Evolutionary conservation across 1,140 invertebrate genomes (phyloP).

Genomic region (Ridgeia piscesae): DNA sequence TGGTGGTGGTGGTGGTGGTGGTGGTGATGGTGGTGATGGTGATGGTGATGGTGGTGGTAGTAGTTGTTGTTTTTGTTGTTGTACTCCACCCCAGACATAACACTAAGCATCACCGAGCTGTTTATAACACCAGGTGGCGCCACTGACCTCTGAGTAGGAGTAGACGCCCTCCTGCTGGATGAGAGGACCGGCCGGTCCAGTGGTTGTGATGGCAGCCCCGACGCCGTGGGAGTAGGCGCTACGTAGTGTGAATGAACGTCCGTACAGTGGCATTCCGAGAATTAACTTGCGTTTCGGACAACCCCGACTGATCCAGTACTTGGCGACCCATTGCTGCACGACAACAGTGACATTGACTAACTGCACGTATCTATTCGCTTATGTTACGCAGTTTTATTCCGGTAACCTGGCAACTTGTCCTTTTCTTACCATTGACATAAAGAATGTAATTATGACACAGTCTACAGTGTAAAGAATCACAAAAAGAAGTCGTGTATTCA

Average conservation of each 20-base stretch:
- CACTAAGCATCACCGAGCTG: constrained; percentile 14
- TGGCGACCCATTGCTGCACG: constrained; percentile 44
- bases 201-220: constrained; percentile 73
- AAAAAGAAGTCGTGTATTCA: too few species aligned
- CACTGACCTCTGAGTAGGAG: constrained; percentile 80
- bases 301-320: constrained; percentile 74
- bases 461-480: too few species aligned
- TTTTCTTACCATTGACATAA: not conserved
- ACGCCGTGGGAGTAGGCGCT: constrained; percentile 78
- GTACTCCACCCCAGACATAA: too few species aligned
- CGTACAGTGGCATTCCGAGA: constrained; percentile 85
- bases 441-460: not conserved
- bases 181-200: constrained; percentile 77
- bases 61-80: too few species aligned
- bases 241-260: constrained; percentile 77
- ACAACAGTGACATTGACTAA: constrained; percentile 23
- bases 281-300: constrained; percentile 79
- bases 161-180: constrained; percentile 88
- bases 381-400: not conserved
- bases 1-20: too few species aligned
- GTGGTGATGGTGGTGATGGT: too few species aligned
- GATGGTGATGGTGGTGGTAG: too few species aligned
- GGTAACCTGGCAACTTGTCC: not conserved
- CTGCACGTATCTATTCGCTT: not conserved
- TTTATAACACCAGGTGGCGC: too few species aligned